Conservation (phyloP, 2,888 invertebrate species). For the Steromphala cineraria region DNA sequence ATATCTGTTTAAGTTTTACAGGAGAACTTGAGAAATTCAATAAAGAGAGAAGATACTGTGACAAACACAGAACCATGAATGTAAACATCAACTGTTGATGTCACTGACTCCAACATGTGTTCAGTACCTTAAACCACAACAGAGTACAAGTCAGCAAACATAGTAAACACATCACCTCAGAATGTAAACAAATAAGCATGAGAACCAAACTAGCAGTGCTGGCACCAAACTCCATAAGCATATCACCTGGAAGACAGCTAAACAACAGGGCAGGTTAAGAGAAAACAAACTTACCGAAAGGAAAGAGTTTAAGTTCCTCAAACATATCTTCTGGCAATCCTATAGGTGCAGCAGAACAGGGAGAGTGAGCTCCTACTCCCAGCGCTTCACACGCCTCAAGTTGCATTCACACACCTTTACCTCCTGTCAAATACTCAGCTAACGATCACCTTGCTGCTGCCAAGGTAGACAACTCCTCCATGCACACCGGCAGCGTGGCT, state of each 20-base stretch:
- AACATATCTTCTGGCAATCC: conserved; percentile 15
- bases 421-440: background rate
- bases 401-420: conserved; percentile 17
- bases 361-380: background rate
- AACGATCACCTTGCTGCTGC: background rate
- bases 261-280: background rate
- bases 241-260: background rate
- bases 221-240: background rate
- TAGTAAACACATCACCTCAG: background rate
- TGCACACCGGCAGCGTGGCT: background rate
- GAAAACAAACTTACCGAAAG: conserved; percentile 3
- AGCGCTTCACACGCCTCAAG: conserved; percentile 2
- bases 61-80: background rate
- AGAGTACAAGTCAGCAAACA: background rate
- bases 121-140: background rate
- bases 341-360: background rate
- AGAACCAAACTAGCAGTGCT: background rate
- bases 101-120: background rate
- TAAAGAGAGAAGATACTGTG: too few species aligned
- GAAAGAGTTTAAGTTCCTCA: conserved; percentile 12
- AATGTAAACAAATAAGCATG: background rate
- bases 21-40: too few species aligned
- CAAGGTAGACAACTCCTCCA: conserved; percentile 16
- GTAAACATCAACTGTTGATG: background rate
- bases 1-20: too few species aligned